Percentiles rank a stretch among this genome's conserved stretches.
Evolutionary conservation across 2,888 invertebrate genomes (phyloP).

Genomic region (Myopa tessellatipennis): DNA sequence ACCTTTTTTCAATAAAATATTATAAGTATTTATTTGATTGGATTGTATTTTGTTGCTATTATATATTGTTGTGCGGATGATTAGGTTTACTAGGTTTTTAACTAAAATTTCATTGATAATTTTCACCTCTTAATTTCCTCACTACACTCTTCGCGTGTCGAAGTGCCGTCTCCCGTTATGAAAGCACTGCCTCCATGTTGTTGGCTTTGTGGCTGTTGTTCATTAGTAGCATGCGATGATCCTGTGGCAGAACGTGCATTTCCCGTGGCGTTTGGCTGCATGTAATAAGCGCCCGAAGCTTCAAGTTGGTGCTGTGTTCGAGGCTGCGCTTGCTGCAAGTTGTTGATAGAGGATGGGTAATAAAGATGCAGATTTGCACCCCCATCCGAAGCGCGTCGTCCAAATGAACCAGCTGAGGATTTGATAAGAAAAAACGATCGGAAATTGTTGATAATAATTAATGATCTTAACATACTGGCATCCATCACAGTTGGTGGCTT

Average conservation of each 20-base stretch:
- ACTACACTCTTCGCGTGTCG: slow-evolving; percentile 61
- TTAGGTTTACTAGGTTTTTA: too few species aligned
- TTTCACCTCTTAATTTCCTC: slow-evolving; percentile 66
- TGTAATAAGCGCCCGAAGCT: slow-evolving; percentile 52
- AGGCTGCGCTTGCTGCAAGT: slow-evolving; percentile 60
- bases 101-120: neutral
- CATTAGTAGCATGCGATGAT: slow-evolving; percentile 37
- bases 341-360: slow-evolving; percentile 70
- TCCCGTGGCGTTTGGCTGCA: slow-evolving; percentile 51
- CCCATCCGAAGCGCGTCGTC: slow-evolving; percentile 93
- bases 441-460: neutral
- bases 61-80: too few species aligned
- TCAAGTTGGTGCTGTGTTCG: slow-evolving; percentile 49
- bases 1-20: too few species aligned
- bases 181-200: slow-evolving; percentile 33
- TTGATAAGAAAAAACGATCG: neutral
- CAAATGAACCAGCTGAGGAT: slow-evolving; percentile 79
- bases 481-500: slow-evolving; percentile 94
- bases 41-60: too few species aligned
- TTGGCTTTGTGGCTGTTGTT: slow-evolving; percentile 52
- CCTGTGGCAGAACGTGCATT: neutral
- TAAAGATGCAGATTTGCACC: slow-evolving; percentile 89
- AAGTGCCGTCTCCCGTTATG: slow-evolving; percentile 33
- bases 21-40: too few species aligned
- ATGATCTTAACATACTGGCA: slow-evolving; percentile 72